These are phyloP conservation scores for Cettia cetti DNA, from an alignment of 2,113 vertebrate genomes.

Conservation along the genomic window DNA sequence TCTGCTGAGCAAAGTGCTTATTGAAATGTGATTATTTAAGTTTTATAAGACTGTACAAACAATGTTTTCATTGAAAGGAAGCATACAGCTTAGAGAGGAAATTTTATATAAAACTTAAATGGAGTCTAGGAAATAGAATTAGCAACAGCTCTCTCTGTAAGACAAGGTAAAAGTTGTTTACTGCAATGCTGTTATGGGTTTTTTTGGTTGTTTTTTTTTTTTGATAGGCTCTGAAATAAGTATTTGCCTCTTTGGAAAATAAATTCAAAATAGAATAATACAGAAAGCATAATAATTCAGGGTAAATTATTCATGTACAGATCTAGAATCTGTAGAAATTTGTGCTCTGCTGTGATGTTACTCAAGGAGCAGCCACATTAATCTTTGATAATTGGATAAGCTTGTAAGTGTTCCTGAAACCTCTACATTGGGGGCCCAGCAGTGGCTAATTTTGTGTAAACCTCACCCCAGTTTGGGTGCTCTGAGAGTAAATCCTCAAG, in stretches of 20 bases:
- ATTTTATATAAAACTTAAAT: not conserved
- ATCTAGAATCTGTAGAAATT: not conserved
- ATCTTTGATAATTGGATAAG: not conserved
- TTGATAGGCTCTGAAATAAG: not conserved
- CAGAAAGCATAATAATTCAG: not conserved
- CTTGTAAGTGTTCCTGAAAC: not conserved
- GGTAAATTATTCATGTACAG: not conserved
- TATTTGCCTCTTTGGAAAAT: not conserved
- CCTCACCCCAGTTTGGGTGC: not conserved
- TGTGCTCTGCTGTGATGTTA: fast-evolving
- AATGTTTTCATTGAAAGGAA: not conserved
- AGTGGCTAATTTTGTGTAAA: not conserved
- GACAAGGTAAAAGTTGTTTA: not conserved
- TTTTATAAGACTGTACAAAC: not conserved
- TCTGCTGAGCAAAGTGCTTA: conserved; percentile 9
- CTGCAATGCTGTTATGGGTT: not conserved
- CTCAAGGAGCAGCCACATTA: not conserved
- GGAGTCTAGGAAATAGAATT: not conserved
- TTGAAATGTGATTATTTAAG: not conserved
- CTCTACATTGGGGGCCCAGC: not conserved
- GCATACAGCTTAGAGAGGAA: not conserved
- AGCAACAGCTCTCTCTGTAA: not conserved
- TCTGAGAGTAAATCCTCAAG: not conserved
- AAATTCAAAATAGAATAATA: not conserved
- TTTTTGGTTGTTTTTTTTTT: too few species aligned